phyloP scores from a whole-genome alignment of 2,113 vertebrate genomes.

The Haliaeetus leucogaster region DNA sequence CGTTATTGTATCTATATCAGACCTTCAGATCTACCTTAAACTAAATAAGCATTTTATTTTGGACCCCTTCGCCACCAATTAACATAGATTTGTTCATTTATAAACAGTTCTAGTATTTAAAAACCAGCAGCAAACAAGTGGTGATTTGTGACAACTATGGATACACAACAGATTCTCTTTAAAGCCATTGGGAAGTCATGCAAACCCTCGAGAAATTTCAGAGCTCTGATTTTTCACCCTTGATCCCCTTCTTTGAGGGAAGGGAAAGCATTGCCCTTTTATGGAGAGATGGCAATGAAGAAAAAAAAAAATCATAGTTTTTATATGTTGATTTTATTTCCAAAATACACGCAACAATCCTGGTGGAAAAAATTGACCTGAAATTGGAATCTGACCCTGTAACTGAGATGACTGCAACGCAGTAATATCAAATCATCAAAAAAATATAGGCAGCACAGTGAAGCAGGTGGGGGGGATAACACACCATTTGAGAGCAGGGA shows the following conservation, averaged over 20 bases:
- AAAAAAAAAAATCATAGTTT: not conserved
- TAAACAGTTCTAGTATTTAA: not conserved
- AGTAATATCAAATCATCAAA: not conserved
- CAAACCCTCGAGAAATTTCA: not conserved
- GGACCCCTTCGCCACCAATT: not conserved
- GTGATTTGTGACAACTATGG: rapidly evolving
- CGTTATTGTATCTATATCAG: not conserved
- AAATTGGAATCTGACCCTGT: not conserved
- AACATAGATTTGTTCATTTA: not conserved
- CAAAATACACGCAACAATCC: not conserved
- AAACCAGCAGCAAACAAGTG: not conserved
- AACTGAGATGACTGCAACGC: not conserved
- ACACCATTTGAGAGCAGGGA: not conserved
- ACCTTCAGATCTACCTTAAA: not conserved
- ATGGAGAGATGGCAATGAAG: not conserved
- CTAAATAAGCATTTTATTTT: not conserved
- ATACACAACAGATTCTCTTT: not conserved
- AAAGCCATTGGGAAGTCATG: not conserved
- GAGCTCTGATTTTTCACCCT: not conserved
- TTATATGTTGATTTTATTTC: not conserved
- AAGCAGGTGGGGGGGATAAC: not conserved
- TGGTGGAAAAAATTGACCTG: not conserved
- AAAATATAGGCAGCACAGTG: not conserved
- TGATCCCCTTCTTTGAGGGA: not conserved
- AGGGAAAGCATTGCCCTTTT: not conserved